Evolutionary conservation across 1,140 invertebrate species (phyloP), one percentile per base, ranked within the genome.

Genomic region (Drosophila neocordata): DNA sequence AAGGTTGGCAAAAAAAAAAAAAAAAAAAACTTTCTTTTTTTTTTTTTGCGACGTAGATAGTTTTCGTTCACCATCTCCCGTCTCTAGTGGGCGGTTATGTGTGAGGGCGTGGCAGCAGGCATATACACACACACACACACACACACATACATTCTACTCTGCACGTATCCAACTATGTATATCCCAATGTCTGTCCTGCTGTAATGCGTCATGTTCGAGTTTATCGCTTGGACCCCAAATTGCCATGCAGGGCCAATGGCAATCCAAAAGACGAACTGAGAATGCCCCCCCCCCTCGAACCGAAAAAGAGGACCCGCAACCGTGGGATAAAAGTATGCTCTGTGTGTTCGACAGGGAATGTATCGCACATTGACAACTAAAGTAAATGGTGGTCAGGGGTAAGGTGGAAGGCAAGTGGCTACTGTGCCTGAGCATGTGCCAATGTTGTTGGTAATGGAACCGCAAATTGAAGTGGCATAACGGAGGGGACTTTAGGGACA

Each of bases 401-500:
- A 31, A 7, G 27, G 4, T 1, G 27, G 27, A 7, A 6, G 27
- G 27, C 27, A 31, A 31, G 27, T 31, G 27, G 27, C 27, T 6
- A 31, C 27, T 31, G 34, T 41, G 20, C 51, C 55, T 60, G 65
- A 79, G 74, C 51, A 82, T 87, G 82, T 87, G 83, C 48, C 62
- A 88, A 88, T 88, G 73, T 88, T 73, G 59, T 72, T 67, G 52
- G 79, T 83, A 83, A 79, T 88, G 65, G 76, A 88, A 88, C 83
- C 83, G 79, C 83, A 88, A 88, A 88, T 88, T 83, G 84, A 79
- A 87, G 75, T 64, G 67, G 65, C 48, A 35, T 31, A 24, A 68
- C 41, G 35, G 55, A 52, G 27, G 56, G 72, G 41, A 31, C 67
- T 8, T 15, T 8, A 44, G 13, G n/a, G 41, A 11, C n/a, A 8